phyloP scores from a whole-genome alignment of 2,888 invertebrate genomes.

The Polydrusus cervinus region DNA sequence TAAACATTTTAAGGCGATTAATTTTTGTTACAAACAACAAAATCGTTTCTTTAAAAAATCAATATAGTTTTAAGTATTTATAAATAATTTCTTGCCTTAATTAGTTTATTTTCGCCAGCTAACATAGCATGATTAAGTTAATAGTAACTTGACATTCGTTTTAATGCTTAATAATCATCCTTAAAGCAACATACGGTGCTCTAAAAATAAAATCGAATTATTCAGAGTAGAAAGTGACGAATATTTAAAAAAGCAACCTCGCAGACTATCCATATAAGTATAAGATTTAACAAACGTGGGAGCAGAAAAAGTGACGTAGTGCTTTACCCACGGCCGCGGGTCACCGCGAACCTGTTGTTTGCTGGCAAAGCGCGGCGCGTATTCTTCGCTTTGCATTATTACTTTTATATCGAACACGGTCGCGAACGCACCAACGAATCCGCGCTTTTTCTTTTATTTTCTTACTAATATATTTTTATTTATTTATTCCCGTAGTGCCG shows the following conservation, averaged over 20 bases:
- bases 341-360: slow-evolving; percentile 60
- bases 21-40: slow-evolving; percentile 1
- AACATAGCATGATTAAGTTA: not conserved
- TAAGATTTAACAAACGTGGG: slow-evolving; percentile 65
- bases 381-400: slow-evolving; percentile 57
- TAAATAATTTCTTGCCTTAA: slow-evolving; percentile 13
- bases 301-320: slow-evolving; percentile 62
- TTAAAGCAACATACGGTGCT: slow-evolving; percentile 39
- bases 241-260: slow-evolving; percentile 59
- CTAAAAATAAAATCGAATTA: slow-evolving; percentile 43
- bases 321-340: slow-evolving; percentile 55
- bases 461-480: slow-evolving; percentile 49
- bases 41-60: not conserved
- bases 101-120: slow-evolving; percentile 5
- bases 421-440: slow-evolving; percentile 56
- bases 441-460: slow-evolving; percentile 43
- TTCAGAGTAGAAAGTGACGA: slow-evolving; percentile 63
- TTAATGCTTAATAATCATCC: slow-evolving; percentile 31
- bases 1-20: slow-evolving; percentile 11
- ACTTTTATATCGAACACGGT: slow-evolving; percentile 61
- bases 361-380: slow-evolving; percentile 55
- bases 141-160: slow-evolving; percentile 18
- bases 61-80: not conserved
- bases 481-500: slow-evolving; percentile 53
- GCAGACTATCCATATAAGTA: slow-evolving; percentile 65